These are phyloP conservation scores for Nasonia vitripennis DNA, from an alignment of 1,140 invertebrate species.

Conservation along the genomic window DNA sequence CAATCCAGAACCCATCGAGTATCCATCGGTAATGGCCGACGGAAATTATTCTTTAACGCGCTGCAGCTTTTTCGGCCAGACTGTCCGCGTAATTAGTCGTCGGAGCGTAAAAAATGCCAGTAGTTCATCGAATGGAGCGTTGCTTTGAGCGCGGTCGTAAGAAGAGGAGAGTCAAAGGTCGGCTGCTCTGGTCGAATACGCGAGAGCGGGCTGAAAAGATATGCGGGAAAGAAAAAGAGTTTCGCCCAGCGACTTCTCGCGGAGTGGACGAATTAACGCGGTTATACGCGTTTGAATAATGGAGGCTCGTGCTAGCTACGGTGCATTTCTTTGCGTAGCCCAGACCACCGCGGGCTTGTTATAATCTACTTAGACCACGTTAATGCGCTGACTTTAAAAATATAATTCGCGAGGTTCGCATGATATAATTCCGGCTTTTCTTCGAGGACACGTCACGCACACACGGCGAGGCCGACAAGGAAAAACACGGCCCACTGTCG, in stretches of 20 bases:
- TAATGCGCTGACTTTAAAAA: not conserved
- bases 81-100: constrained; percentile 15
- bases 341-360: not conserved
- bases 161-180: not conserved
- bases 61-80: not conserved
- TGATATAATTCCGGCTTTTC: too few relatives aligned
- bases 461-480: too few relatives aligned
- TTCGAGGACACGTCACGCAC: not conserved
- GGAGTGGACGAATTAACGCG: not conserved
- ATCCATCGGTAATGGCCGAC: not conserved
- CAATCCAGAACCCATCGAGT: too few relatives aligned
- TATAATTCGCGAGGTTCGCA: not conserved
- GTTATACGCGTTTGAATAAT: not conserved
- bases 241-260: not conserved
- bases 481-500: too few relatives aligned
- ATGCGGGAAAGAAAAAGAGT: not conserved
- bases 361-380: not conserved
- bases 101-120: not conserved
- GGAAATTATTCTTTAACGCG: not conserved
- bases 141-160: not conserved
- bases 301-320: not conserved
- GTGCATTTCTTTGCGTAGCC: not conserved
- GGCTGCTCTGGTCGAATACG: too few relatives aligned
- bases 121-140: not conserved
- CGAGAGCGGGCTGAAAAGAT: too few relatives aligned